These are phyloP conservation scores for Rotaria socialis DNA, from an alignment of 2,888 invertebrate species.

Conservation along the genomic window DNA sequence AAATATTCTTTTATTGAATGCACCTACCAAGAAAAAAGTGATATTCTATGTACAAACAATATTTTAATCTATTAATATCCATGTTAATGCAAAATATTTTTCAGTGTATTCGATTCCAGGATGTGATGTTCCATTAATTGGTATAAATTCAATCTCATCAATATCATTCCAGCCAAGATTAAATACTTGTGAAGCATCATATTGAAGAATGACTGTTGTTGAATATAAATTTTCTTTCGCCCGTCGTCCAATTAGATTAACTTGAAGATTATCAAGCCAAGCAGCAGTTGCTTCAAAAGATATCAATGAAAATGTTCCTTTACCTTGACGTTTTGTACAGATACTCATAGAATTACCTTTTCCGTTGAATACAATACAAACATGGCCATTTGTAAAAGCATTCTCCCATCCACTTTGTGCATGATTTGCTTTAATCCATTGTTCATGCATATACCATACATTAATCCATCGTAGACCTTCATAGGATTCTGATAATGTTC, in stretches of 20 bases:
- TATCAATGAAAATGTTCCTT: background rate
- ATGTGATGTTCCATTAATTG: background rate
- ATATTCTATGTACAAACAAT: background rate
- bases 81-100: background rate
- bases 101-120: background rate
- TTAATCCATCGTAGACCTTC: background rate
- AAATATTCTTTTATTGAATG: no score
- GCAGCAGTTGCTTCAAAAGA: background rate
- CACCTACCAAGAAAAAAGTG: background rate
- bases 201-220: background rate
- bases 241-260: background rate
- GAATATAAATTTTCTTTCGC: background rate
- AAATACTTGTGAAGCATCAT: background rate
- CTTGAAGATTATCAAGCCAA: background rate
- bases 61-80: background rate
- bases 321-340: background rate
- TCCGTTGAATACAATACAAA: background rate
- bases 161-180: background rate
- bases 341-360: background rate
- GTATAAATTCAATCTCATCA: background rate
- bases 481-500: background rate
- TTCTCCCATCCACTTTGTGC: background rate
- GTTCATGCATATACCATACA: slow-evolving; percentile 6
- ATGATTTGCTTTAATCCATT: background rate
- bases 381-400: background rate